Evolutionary conservation across 2,113 vertebrate genomes (phyloP).

Genomic region (Datnioides undecimradiatus): DNA sequence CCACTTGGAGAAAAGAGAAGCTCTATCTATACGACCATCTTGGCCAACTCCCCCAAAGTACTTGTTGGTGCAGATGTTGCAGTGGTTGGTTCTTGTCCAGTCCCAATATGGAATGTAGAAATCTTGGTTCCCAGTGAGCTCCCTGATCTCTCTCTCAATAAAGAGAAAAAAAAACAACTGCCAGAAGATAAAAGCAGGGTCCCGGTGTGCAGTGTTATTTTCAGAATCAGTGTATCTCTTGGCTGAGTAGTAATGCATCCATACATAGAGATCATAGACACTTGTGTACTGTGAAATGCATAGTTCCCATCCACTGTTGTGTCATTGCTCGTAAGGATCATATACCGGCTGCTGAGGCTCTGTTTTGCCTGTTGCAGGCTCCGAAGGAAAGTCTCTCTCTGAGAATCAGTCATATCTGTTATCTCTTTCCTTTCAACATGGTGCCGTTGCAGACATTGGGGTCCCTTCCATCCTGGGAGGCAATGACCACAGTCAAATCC

Average conservation of each 20-base stretch:
- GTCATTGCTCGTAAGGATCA: conserved; percentile 48
- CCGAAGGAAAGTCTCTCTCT: conserved; percentile 43
- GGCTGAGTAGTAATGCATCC: conserved; percentile 64
- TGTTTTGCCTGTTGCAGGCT: conserved; percentile 51
- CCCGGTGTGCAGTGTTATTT: conserved; percentile 53
- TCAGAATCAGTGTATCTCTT: conserved; percentile 5
- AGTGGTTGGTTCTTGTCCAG: conserved; percentile 54
- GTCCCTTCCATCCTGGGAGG: conserved; percentile 43
- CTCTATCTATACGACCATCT: conserved; percentile 27
- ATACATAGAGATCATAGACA: conserved; percentile 57
- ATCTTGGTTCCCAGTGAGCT: conserved; percentile 51
- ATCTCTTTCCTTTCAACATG: conserved; percentile 37
- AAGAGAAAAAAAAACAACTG: conserved; percentile 52
- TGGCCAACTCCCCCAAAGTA: conserved; percentile 43
- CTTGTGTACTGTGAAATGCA: conserved; percentile 43
- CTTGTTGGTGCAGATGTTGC: conserved; percentile 59
- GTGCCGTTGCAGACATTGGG: conserved; percentile 10
- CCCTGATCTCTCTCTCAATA: conserved; percentile 60
- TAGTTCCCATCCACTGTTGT: conserved; percentile 26
- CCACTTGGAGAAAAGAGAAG: conserved; percentile 58
- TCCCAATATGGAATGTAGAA: conserved; percentile 67
- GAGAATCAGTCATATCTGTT: conserved; percentile 43
- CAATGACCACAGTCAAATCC: conserved; percentile 63
- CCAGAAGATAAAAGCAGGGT: conserved; percentile 60
- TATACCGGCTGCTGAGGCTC: conserved; percentile 42